Evolutionary conservation across 2,888 invertebrate species (phyloP).

Genomic region (Drosophila meridionalis): DNA sequence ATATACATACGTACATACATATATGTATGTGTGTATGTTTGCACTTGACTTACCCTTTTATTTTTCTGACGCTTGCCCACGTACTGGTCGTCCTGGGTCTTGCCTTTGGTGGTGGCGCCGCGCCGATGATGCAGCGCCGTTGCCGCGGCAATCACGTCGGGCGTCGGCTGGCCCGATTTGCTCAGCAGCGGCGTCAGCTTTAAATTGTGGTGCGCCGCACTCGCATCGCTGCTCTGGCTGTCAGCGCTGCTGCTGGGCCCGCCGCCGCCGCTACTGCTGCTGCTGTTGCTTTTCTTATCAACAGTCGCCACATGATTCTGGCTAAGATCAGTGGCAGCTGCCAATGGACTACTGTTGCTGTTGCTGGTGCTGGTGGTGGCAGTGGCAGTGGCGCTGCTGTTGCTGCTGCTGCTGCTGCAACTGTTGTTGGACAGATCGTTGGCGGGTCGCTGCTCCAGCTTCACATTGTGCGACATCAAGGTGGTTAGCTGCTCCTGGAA

Average conservation of each 20-base stretch:
- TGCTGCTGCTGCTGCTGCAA: conserved; percentile 20
- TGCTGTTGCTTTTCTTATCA: conserved; percentile 29
- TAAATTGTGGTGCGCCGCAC: conserved; percentile 25
- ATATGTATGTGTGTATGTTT: not conserved
- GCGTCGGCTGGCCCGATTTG: conserved; percentile 35
- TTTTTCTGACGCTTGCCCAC: conserved; percentile 76
- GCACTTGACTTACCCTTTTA: conserved; percentile 62
- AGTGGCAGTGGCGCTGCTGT: not conserved
- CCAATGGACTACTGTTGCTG: conserved; percentile 16
- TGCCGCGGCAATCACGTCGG: conserved; percentile 42
- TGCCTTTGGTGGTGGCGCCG: conserved; percentile 69
- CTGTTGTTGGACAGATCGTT: conserved; percentile 24
- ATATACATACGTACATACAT: not conserved
- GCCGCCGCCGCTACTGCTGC: conserved; percentile 6
- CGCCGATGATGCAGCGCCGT: conserved; percentile 44
- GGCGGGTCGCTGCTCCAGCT: conserved; percentile 43
- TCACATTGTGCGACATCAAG: conserved; percentile 67
- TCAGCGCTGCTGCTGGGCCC: not conserved
- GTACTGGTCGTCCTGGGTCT: conserved; percentile 73
- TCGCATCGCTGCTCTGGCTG: conserved; percentile 11
- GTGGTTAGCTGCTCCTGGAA: conserved; percentile 63
- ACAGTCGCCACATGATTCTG: conserved; percentile 40
- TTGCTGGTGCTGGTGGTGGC: conserved; percentile 7
- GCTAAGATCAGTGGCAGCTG: conserved; percentile 16
- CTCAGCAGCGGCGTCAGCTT: conserved; percentile 40